Evolutionary conservation across 2,113 vertebrate species (phyloP).

Genomic region (Pluvialis apricaria): DNA sequence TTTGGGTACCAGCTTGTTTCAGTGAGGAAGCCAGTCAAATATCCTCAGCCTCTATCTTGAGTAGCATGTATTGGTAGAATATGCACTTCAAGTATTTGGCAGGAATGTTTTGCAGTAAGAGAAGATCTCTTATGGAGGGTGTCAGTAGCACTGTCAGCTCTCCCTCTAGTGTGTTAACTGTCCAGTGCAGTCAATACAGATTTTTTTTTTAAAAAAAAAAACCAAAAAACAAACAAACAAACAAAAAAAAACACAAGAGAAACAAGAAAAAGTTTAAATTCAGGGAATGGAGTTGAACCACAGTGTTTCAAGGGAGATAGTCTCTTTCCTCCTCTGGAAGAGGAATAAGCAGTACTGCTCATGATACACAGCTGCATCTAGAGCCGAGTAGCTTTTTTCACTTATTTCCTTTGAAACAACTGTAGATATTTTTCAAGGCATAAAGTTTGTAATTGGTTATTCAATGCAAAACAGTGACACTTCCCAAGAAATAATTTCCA

Average conservation of each 20-base stretch:
- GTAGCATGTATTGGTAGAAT: not conserved
- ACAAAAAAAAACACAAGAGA: too few species aligned
- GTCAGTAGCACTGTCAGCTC: not conserved
- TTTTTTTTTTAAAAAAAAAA: too few species aligned
- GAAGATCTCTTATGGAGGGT: not conserved
- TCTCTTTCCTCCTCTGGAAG: not conserved
- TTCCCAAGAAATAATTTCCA: not conserved
- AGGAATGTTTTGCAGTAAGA: not conserved
- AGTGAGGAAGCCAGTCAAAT: not conserved
- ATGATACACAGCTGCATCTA: not conserved
- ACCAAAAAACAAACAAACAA: too few species aligned
- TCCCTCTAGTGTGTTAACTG: not conserved
- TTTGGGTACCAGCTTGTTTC: not conserved
- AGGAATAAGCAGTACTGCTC: not conserved
- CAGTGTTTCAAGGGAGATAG: not conserved
- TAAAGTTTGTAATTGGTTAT: not conserved
- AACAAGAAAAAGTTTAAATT: not conserved
- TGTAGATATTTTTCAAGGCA: not conserved
- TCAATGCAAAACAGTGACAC: not conserved
- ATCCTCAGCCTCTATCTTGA: not conserved
- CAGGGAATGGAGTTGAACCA: not conserved
- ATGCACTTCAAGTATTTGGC: not conserved
- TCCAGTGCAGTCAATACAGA: not conserved
- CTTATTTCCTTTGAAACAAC: not conserved
- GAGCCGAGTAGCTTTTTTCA: not conserved